Base-by-base conservation (phyloP, 2,888 invertebrate species). In the Nemoura dubitans region DNA sequence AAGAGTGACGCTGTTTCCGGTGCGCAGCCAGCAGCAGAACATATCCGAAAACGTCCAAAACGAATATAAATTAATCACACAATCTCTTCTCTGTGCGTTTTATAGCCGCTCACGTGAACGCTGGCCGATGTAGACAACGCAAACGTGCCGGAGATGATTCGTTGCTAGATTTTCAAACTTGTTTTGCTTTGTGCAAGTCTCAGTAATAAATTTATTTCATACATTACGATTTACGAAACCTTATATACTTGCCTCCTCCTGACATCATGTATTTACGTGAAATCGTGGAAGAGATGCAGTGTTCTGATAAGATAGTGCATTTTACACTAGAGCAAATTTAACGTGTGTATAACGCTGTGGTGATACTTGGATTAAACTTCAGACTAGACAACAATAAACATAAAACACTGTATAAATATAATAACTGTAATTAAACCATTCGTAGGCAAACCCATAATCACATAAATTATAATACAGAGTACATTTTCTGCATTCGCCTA, bases 11-110 rank as follows among this genome's bases (percentile, higher is more conserved):
- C 21, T 59, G 21, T 59, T 59, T 59, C 59, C 59, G 59, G 59
- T 59, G 21, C 3, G 14, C 3, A 59, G 59, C 59, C 59, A 59
- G 21, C 59, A 59, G 21, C 59, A 59, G 59, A 59, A 59, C 59
- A 59, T 59, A 59, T 59, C 81, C 81, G 16, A 81, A 81, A 81
- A 81, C 25, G 28, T 81, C 81, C 28, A 81, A 81, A 81, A 81
- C 30, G 29, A 81, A 29, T 29, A n/a, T n/a, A n/a, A n/a, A 36
- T 36, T 81, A 81, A 81, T 81, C n/a, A 21, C 59, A 21, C 16
- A 21, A 59, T 59, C 21, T 59, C 14, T 36, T 16, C 14, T 21
- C 6, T 59, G 59, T 21, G 59, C 21, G 14, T 21, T 59, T 59
- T 21, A 59, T 59, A 14, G 14, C 59, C 36, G 36, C 36, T 36